These are phyloP conservation scores for Chironomus striatipennis DNA, from an alignment of 1,140 invertebrate genomes.

Conservation along the genomic window DNA sequence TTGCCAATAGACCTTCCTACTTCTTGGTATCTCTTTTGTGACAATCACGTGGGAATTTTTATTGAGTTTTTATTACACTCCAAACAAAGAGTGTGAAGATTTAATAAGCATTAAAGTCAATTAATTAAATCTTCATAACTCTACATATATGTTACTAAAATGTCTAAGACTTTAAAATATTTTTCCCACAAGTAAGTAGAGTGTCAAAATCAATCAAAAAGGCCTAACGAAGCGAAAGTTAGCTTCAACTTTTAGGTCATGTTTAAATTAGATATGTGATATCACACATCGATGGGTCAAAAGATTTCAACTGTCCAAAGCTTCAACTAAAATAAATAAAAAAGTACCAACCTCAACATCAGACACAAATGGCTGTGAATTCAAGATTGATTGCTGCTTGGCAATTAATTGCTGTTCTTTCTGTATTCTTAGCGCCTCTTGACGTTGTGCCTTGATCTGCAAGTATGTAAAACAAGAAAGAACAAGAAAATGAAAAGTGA, in stretches of 20 bases:
- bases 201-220: too few species aligned
- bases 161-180: too few species aligned
- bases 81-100: too few species aligned
- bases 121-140: too few species aligned
- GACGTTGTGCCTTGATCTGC: constrained; percentile 32
- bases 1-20: background rate
- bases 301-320: too few species aligned
- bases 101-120: too few species aligned
- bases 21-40: background rate
- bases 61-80: too few species aligned
- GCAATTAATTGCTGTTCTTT: constrained; percentile 37
- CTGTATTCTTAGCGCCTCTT: constrained; percentile 41
- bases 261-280: background rate
- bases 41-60: background rate
- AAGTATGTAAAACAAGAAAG: background rate
- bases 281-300: background rate
- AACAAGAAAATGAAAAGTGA: constrained; percentile 13
- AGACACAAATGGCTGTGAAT: constrained; percentile 38
- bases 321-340: background rate
- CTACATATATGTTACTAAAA: too few species aligned
- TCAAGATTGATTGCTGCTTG: constrained; percentile 39
- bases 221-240: background rate
- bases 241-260: background rate
- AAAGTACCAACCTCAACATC: constrained; percentile 37
- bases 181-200: too few species aligned